Conservation (phyloP, 1,140 invertebrate species). For the Hylaeus volcanicus region DNA sequence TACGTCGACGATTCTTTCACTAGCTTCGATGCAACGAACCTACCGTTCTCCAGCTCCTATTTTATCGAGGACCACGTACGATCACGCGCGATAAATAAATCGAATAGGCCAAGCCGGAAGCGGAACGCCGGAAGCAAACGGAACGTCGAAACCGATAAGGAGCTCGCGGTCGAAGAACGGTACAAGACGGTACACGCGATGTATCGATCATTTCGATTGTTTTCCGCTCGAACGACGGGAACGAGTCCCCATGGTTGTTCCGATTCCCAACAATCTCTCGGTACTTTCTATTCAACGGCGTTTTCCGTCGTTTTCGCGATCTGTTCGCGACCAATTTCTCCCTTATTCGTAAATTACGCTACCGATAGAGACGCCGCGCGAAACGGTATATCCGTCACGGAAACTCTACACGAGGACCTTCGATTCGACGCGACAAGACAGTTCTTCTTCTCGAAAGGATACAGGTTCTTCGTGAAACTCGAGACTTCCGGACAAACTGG, state of each 20-base stretch:
- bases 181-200: conserved; percentile 42
- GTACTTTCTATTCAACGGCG: conserved; percentile 20
- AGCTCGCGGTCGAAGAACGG: conserved; percentile 68
- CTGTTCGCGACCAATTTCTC: background rate
- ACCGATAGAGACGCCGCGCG: background rate
- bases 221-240: conserved; percentile 54
- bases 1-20: too few species aligned
- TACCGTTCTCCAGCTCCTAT: too few species aligned
- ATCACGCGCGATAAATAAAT: conserved; percentile 53
- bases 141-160: conserved; percentile 68
- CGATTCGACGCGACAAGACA: background rate
- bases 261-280: conserved; percentile 38
- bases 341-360: too few species aligned
- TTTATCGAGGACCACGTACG: background rate
- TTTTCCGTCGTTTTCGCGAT: conserved; percentile 20
- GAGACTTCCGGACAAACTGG: conserved; percentile 65
- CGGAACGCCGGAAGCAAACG: conserved; percentile 61
- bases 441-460: conserved; percentile 32
- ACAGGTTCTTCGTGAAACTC: conserved; percentile 46
- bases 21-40: too few species aligned
- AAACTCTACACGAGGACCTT: background rate
- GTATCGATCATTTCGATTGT: conserved; percentile 64
- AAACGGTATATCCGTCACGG: background rate
- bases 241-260: conserved; percentile 37
- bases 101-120: conserved; percentile 49